These are phyloP conservation scores for Cynopterus sphinx DNA, from an alignment of 2,797 vertebrate species.

Conservation along the genomic window DNA sequence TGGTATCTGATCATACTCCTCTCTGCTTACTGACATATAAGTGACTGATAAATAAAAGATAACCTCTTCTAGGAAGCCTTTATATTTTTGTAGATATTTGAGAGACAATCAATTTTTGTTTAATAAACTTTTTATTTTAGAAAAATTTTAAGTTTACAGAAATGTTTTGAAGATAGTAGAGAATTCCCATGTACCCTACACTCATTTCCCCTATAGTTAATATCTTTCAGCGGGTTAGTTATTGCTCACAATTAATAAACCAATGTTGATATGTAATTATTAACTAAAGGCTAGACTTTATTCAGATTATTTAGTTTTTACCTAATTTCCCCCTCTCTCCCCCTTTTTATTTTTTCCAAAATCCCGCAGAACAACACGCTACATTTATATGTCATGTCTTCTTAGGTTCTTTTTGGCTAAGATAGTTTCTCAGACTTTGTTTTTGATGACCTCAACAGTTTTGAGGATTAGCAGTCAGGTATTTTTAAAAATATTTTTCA, in stretches of 20 bases:
- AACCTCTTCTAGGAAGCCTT: neutral
- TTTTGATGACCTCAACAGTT: neutral
- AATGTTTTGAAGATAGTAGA: neutral
- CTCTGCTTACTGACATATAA: neutral
- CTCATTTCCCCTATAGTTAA: neutral
- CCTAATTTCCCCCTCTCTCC: neutral
- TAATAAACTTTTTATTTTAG: neutral
- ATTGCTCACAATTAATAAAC: neutral
- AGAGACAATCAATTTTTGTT: neutral
- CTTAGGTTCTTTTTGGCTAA: neutral
- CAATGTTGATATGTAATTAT: neutral
- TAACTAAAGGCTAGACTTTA: neutral
- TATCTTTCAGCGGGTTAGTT: neutral
- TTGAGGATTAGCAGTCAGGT: neutral
- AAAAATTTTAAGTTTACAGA: neutral
- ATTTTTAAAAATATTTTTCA: neutral
- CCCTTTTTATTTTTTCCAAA: neutral
- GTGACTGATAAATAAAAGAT: neutral
- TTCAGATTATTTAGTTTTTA: neutral
- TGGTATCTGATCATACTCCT: neutral
- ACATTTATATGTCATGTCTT: neutral
- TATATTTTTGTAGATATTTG: neutral
- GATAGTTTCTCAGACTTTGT: neutral
- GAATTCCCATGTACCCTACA: neutral
- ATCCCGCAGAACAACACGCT: neutral